Evolutionary conservation across 2,888 invertebrate species (phyloP).

Genomic region (Pantelozetes paolii): DNA sequence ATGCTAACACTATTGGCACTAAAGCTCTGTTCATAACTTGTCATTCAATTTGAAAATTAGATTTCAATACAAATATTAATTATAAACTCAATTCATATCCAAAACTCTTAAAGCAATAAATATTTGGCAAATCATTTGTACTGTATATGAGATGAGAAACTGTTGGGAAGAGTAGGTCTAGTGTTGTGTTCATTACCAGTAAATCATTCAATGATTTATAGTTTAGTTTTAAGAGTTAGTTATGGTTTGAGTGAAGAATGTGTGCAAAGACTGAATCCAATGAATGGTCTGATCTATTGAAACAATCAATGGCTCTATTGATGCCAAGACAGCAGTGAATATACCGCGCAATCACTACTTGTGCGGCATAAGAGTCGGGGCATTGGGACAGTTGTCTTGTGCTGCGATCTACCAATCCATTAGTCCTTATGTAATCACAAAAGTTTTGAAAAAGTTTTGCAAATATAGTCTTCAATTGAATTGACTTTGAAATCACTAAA

Average conservation of each 20-base stretch:
- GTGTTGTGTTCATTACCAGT: background rate
- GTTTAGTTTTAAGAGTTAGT: background rate
- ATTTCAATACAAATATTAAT: background rate
- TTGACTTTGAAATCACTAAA: no score
- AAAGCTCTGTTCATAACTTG: background rate
- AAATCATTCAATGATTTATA: slow-evolving; percentile 13
- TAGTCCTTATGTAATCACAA: no score
- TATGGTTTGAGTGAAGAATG: slow-evolving; percentile 15
- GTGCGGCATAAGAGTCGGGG: background rate
- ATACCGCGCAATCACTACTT: background rate
- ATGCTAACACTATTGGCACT: background rate
- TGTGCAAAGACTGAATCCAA: background rate
- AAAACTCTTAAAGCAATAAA: background rate
- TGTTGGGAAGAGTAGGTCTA: background rate
- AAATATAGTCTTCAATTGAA: no score
- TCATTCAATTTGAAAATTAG: background rate
- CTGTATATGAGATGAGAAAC: background rate
- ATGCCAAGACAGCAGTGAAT: background rate
- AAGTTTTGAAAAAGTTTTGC: no score
- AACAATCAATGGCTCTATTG: slow-evolving; percentile 29
- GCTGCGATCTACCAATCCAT: background rate
- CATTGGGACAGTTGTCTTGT: background rate
- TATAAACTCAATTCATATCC: background rate
- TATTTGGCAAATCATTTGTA: background rate
- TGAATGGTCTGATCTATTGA: slow-evolving; percentile 5